Conservation (phyloP, 2,888 invertebrate genomes). For the Dasysyrphus tricinctus region DNA sequence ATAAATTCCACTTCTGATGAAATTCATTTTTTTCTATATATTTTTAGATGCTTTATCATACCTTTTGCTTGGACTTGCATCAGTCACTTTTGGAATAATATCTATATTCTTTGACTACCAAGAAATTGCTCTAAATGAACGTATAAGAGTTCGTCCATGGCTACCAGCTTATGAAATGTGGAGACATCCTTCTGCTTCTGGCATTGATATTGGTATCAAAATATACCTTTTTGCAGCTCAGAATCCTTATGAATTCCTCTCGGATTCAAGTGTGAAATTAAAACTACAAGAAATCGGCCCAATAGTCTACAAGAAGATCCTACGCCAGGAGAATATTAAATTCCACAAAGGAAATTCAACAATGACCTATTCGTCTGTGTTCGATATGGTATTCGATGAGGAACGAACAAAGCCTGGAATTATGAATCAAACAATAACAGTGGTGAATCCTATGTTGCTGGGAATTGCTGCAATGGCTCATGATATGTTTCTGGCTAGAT, state of each 20-base stretch:
- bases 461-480: slow-evolving; percentile 54
- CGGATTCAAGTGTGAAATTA: slow-evolving; percentile 86
- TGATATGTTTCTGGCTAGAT: slow-evolving; percentile 47
- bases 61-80: slow-evolving; percentile 38
- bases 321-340: slow-evolving; percentile 55
- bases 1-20: background rate
- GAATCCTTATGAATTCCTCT: slow-evolving; percentile 88
- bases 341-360: slow-evolving; percentile 77
- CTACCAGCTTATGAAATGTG: slow-evolving; percentile 81
- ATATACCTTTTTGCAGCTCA: slow-evolving; percentile 91
- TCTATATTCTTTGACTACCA: slow-evolving; percentile 55
- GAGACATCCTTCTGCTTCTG: slow-evolving; percentile 85
- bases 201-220: slow-evolving; percentile 86
- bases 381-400: slow-evolving; percentile 83
- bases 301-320: slow-evolving; percentile 66
- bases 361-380: slow-evolving; percentile 83
- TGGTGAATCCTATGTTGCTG: slow-evolving; percentile 70
- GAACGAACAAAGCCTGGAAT: slow-evolving; percentile 85
- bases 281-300: slow-evolving; percentile 90
- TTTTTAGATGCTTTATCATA: slow-evolving; percentile 37
- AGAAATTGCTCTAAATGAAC: slow-evolving; percentile 55
- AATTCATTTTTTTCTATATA: background rate
- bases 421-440: slow-evolving; percentile 85
- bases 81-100: slow-evolving; percentile 24
- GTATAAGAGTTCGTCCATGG: slow-evolving; percentile 62